Evolutionary conservation across 2,797 vertebrate genomes (phyloP).

Genomic region (Phrynocephalus guinanensis): DNA sequence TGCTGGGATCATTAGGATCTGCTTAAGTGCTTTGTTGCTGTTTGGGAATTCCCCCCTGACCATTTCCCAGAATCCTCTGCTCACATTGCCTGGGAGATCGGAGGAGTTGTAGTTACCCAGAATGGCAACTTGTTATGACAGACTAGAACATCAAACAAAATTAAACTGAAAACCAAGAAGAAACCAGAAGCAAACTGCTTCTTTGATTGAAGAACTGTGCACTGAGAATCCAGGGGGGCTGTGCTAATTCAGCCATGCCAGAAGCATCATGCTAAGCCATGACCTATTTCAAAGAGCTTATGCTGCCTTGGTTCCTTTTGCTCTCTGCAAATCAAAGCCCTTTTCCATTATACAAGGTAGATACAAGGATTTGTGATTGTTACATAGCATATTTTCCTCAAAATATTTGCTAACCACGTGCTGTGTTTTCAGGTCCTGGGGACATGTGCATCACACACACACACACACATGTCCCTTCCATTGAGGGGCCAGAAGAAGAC

Average conservation of each 20-base stretch:
- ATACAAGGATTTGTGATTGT: slow-evolving; percentile 66
- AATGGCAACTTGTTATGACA: not conserved
- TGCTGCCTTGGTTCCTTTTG: slow-evolving; percentile 41
- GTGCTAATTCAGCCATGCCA: slow-evolving; percentile 34
- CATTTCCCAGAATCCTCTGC: too few relatives aligned
- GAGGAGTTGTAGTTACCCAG: too few relatives aligned
- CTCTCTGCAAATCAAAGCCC: slow-evolving; percentile 79
- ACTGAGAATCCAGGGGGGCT: slow-evolving; percentile 33
- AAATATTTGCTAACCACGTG: slow-evolving; percentile 44
- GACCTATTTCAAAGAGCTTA: slow-evolving; percentile 13
- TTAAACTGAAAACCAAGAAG: not conserved
- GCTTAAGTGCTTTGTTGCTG: slow-evolving; percentile 43
- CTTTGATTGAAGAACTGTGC: slow-evolving; percentile 54
- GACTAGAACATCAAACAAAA: slow-evolving; percentile 40
- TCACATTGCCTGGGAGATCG: too few relatives aligned
- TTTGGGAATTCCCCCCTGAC: not conserved
- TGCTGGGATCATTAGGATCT: slow-evolving; percentile 27
- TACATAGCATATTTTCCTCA: slow-evolving; percentile 74
- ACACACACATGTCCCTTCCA: slow-evolving; percentile 30
- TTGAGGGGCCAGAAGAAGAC: slow-evolving; percentile 47
- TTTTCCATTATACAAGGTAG: slow-evolving; percentile 75
- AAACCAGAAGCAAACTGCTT: slow-evolving; percentile 47
- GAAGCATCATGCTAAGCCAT: slow-evolving; percentile 17
- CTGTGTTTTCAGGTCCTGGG: slow-evolving; percentile 50
- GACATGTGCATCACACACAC: not conserved